Base-by-base conservation (phyloP, 2,888 invertebrate genomes). In the Trachelus troglodyta region DNA sequence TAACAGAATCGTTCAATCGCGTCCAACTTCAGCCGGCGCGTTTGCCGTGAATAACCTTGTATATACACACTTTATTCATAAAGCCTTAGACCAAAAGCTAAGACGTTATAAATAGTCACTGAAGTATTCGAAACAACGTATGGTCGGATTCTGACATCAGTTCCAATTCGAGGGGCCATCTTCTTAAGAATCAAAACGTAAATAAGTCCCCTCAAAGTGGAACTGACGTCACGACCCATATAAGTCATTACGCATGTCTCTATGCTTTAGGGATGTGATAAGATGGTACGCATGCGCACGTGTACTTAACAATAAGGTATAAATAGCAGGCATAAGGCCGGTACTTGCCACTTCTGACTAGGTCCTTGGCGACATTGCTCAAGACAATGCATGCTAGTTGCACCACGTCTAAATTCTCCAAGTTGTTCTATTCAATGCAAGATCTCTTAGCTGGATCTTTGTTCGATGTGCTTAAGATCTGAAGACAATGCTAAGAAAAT, bases 371-470 rank as follows among this genome's bases (percentile, higher is more conserved):
- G 56, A 56, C 23, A 56, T 23, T 56, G 23, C 56, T 23, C 23
- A 56, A 56, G 15, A 56, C 23, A 56, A 56, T 56, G 56, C 56
- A 23, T 9, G 56, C 56, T 23, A 56, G 56, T 56, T 56, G 56
- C 9, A 23, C 56, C 9, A 23, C 56, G 56, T 23, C 23, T 23
- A 9, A 15, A 56, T 56, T 56, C 56, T 56, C 56, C 23, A 23
- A 23, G 56, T 23, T 23, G 15, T 23, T 15, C 40, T 15, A 40
- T 15, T 56, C 56, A 56, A 56, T 37, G 69, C 30, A 71, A 69
- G 75, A 77, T 77, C 75, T 77, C 77, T 75, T 77, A 69, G 77
- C 71, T 77, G 69, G 74, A 77, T 77, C 75, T 75, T 77, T 77
- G 77, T 77, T 77, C 77, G 71, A 75, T 69, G 75, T 75, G 69